Conservation (phyloP, 2,797 vertebrate genomes). For the Threskiornis aethiopicus region DNA sequence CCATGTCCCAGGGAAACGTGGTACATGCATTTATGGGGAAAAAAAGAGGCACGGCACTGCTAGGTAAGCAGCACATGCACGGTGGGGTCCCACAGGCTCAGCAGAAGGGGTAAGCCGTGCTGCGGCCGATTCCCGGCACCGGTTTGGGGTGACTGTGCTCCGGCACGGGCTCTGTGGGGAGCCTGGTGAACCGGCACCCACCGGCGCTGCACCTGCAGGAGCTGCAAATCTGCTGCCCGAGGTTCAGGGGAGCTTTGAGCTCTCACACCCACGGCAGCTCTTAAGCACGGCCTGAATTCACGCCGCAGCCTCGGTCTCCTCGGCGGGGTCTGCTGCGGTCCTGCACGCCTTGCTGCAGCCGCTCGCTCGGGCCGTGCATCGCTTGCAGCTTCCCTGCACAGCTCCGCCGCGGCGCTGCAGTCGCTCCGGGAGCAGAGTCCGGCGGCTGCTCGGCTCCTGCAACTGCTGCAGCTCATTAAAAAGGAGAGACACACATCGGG, state of each 20-base stretch:
- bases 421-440: background rate
- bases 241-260: background rate
- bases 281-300: background rate
- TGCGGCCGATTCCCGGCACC: rapidly evolving
- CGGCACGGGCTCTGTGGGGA: rapidly evolving
- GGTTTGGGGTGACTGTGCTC: background rate
- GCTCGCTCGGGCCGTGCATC: background rate
- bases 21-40: background rate
- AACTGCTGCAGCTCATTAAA: background rate
- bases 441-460: background rate
- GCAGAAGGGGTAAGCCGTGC: background rate
- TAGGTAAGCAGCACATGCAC: rapidly evolving
- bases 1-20: rapidly evolving
- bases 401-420: rapidly evolving
- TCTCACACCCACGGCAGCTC: background rate
- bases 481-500: background rate
- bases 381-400: background rate
- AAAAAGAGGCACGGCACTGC: background rate
- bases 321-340: rapidly evolving
- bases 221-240: background rate
- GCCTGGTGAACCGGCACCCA: rapidly evolving
- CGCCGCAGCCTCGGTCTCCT: background rate
- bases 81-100: rapidly evolving
- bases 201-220: rapidly evolving
- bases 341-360: background rate